phyloP scores from a whole-genome alignment of 2,888 invertebrate species.

The Dexiosoma caninum region DNA sequence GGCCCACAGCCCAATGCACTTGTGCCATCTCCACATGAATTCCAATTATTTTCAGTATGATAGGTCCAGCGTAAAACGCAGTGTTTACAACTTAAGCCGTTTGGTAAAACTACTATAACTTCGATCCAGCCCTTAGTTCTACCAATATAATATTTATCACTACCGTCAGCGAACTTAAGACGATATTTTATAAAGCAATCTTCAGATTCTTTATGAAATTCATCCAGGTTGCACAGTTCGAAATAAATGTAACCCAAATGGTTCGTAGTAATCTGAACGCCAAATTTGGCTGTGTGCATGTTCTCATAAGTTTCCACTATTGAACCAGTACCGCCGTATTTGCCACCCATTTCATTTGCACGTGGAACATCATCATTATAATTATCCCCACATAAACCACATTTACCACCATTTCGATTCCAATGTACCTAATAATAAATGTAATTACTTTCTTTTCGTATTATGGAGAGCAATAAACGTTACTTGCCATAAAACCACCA shows the following conservation, averaged over 20 bases:
- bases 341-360: conserved; percentile 80
- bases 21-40: conserved; percentile 76
- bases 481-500: conserved; percentile 78
- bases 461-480: background rate
- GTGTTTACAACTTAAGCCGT: conserved; percentile 78
- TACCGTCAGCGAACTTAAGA: conserved; percentile 73
- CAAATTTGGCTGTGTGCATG: conserved; percentile 69
- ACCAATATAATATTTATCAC: conserved; percentile 66
- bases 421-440: conserved; percentile 75
- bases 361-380: conserved; percentile 78
- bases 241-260: conserved; percentile 79
- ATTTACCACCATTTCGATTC: conserved; percentile 77
- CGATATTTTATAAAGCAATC: conserved; percentile 78
- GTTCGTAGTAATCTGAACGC: conserved; percentile 77
- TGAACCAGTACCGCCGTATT: conserved; percentile 78
- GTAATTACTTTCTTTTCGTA: background rate
- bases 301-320: conserved; percentile 77
- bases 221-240: conserved; percentile 79
- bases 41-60: conserved; percentile 79
- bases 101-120: conserved; percentile 75
- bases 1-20: conserved; percentile 78
- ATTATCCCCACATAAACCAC: conserved; percentile 81
- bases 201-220: conserved; percentile 78
- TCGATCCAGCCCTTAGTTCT: conserved; percentile 68
- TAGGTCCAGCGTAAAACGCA: conserved; percentile 81